Evolutionary conservation across 2,797 vertebrate genomes (phyloP), one percentile per base, ranked within the genome.

Genomic region (Spinus pinus): DNA sequence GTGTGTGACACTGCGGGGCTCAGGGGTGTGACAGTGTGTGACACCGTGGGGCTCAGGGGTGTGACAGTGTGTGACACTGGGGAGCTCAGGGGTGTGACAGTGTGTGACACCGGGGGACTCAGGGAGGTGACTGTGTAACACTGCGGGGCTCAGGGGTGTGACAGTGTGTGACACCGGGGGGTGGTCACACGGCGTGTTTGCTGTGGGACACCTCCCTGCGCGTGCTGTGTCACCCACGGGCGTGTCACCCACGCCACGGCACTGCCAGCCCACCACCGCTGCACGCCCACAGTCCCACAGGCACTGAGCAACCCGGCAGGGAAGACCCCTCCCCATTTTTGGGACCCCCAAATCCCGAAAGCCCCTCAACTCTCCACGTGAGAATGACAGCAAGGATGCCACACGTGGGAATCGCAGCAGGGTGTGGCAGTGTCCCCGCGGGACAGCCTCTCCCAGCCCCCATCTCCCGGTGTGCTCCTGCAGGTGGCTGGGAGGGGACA

Each of bases 301-400:
- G 5, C 62, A 2, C 73, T 5, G 46, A 23, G 30, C 77, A 6
- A 60, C 53, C 30, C 2, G 1, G 31, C 42, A 7, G 6, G 3
- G 17, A 15, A 13, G 12, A 5, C 4, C 20, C 17, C 6, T 46
- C 49, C 56, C 14, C 49, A 14, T 30, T 65, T 23, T 12, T 33
- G 37, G 28, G 20, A n/a, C 19, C 0, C 31, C 14, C 62, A 7
- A 6, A 42, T 74, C 14, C 47, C 14, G 0, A 14, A 23, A 42
- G 15, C 10, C 8, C 8, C 25, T 25, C 25, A 7, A 8, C 9
- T 53, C 11, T 5, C 19, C 31, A 3, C 5, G 0, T 2, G 25
- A 19, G 54, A 7, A 27, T 47, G 54, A 23, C 47, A 31, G 37
- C 25, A 12, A 5, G 18, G 62, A 16, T 23, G 41, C 8, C 57